Conservation (phyloP, 2,888 invertebrate species). For the Ceriagrion tenellum region DNA sequence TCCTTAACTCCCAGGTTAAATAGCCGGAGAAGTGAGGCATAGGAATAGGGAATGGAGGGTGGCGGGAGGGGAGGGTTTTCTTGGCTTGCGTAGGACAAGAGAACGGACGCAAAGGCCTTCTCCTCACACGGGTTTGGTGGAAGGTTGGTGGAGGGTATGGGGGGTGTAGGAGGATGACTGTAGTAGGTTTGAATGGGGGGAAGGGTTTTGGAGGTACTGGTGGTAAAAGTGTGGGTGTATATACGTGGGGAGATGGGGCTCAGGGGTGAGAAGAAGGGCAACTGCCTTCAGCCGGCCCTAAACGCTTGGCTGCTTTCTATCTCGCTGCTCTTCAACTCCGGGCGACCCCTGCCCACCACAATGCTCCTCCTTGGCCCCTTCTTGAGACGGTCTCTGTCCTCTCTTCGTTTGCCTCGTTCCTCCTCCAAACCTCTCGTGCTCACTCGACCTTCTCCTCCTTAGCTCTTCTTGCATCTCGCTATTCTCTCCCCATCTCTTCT, state of each 20-base stretch:
- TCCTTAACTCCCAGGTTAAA: conserved; percentile 66
- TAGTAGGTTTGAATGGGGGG: not conserved
- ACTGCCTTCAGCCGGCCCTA: conserved; percentile 66
- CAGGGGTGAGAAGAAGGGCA: conserved; percentile 42
- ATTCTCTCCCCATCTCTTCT: not conserved
- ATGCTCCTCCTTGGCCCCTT: conserved; percentile 7
- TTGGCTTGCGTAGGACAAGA: conserved; percentile 56
- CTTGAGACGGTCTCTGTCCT: not conserved
- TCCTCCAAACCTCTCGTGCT: not conserved
- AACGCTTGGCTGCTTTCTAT: conserved; percentile 48
- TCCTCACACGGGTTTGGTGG: too few species aligned
- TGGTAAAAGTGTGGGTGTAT: not conserved
- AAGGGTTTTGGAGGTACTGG: not conserved
- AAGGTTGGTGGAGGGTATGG: not conserved
- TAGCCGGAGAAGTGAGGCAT: conserved; percentile 65
- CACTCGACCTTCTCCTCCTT: not conserved
- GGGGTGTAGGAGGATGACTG: not conserved
- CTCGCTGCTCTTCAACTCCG: conserved; percentile 41
- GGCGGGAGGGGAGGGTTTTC: conserved; percentile 42
- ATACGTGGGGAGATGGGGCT: not conserved
- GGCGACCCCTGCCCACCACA: conserved; percentile 54
- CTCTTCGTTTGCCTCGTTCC: not conserved
- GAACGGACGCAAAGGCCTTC: conserved; percentile 37
- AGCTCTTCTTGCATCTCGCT: not conserved
- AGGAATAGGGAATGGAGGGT: conserved; percentile 23